Evolutionary conservation across 2,797 vertebrate genomes (phyloP), one percentile per base, ranked within the genome.

Genomic region (Gymnoscopelus microlampas): DNA sequence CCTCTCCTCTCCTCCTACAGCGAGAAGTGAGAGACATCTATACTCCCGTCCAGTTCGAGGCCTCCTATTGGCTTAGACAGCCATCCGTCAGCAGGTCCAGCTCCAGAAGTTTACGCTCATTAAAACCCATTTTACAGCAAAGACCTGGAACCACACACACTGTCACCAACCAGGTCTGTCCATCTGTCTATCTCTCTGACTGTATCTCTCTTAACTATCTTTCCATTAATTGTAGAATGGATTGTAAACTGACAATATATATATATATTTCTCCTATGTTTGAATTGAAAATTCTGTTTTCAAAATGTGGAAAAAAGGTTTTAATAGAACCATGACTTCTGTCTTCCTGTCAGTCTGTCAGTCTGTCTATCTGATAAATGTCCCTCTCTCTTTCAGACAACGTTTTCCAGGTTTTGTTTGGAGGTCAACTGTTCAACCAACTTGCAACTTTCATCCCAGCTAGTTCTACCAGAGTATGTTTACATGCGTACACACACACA

Each of bases 1-100:
- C 82, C 81, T 74, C 60, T 79, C 58, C 83, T 90, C 88, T 82
- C 63, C 90, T 91, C 82, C 69, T 81, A 55, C 94, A 98, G 98
- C 96, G 94, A 93, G 95, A 97, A 55, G 89, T 97, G 71, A 94
- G 94, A 80, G 98, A 98, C 90, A 95, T 98, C 87, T 95, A 96
- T 71, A 96, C 95, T 32, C 93, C 96, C 0, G 88, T 98, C 66
- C 86, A 92, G 63, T 93, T 99, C 78, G 91, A 96, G 87, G 94
- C 95, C 10, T 92, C 90, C 56, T 99, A 96, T 58, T 88, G 71
- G 49, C 95, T 96, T 64, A 95, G 92, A 19, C 89, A 92, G 55
- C 91, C 94, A 13, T 80, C 83, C 44, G 65, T 89, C 65, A 79
- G 74, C 14, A 93, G 87, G 85, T 70, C 53, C 26, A 73, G 77